A percentile compares a stretch with the other conserved stretches of the same genome.
Evolutionary conservation across 2,888 invertebrate species (phyloP).

Genomic region (Leucoma salicis): DNA sequence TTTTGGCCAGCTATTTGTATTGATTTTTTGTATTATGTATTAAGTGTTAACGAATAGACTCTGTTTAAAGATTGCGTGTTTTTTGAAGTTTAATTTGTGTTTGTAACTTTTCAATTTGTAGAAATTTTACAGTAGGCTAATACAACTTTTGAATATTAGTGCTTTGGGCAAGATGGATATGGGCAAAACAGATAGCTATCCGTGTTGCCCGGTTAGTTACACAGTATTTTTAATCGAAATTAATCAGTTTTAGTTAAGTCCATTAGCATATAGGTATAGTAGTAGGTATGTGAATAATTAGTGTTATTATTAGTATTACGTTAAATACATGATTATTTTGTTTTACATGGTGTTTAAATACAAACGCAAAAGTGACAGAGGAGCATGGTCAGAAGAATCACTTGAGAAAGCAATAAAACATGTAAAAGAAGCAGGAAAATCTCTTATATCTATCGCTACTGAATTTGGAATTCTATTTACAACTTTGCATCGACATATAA

Average conservation of each 20-base stretch:
- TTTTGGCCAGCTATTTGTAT: not conserved
- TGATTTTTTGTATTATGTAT: constrained; percentile 1
- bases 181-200: not conserved
- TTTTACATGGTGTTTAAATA: constrained; percentile 1
- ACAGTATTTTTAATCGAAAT: not conserved
- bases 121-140: not conserved
- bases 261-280: not conserved
- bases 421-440: not conserved
- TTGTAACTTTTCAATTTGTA: not conserved
- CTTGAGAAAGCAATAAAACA: not conserved
- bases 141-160: not conserved
- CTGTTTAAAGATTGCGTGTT: too few relatives aligned
- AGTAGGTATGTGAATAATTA: not conserved
- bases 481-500: constrained; percentile 11
- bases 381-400: constrained; percentile 2
- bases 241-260: not conserved
- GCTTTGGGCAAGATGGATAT: not conserved
- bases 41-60: not conserved
- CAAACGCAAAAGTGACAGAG: not conserved
- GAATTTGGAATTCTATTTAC: too few relatives aligned
- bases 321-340: not conserved
- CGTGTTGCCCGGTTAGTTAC: not conserved
- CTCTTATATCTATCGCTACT: not conserved
- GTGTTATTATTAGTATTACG: too few relatives aligned
- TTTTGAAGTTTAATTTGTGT: too few relatives aligned